Evolutionary conservation across 2,888 invertebrate genomes (phyloP).

Genomic region (Drosophila austrosaltans): DNA sequence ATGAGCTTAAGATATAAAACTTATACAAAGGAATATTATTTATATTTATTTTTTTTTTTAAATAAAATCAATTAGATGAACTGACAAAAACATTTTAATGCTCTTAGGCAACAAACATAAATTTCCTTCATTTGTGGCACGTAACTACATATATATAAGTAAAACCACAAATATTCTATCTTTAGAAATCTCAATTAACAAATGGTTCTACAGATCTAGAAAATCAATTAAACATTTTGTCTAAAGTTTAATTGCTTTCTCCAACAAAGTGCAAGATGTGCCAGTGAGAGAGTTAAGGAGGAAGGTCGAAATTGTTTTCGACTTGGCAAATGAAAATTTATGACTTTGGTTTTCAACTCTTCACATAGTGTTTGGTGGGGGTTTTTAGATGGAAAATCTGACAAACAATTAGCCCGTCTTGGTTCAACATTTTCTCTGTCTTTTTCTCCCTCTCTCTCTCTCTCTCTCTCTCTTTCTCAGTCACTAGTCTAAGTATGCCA

Average conservation of each 20-base stretch:
- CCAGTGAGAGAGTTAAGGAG: neutral
- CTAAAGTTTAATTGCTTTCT: constrained; percentile 46
- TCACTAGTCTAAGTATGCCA: constrained; percentile 29
- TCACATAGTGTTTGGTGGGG: neutral
- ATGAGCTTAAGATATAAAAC: no score
- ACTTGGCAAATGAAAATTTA: constrained; percentile 59
- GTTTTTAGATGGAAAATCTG: constrained; percentile 2
- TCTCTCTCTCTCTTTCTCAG: neutral
- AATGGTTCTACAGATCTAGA: constrained; percentile 21
- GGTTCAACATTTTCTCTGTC: neutral
- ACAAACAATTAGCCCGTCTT: constrained; percentile 40
- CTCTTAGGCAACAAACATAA: constrained; percentile 20
- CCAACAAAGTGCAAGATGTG: neutral
- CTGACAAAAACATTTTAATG: constrained; percentile 8
- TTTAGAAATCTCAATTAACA: constrained; percentile 34
- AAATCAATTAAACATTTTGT: constrained; percentile 48
- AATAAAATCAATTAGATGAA: constrained; percentile 9
- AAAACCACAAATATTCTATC: constrained; percentile 4
- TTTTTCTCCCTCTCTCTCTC: neutral
- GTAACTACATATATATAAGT: neutral
- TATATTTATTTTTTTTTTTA: neutral
- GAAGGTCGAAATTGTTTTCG: constrained; percentile 30
- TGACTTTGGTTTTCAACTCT: constrained; percentile 43
- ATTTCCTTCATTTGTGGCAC: neutral
- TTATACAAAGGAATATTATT: neutral